Percentiles rank a stretch among this genome's conserved stretches.
phyloP scores from a whole-genome alignment of 2,797 vertebrate species.

The Pipistrellus kuhlii region DNA sequence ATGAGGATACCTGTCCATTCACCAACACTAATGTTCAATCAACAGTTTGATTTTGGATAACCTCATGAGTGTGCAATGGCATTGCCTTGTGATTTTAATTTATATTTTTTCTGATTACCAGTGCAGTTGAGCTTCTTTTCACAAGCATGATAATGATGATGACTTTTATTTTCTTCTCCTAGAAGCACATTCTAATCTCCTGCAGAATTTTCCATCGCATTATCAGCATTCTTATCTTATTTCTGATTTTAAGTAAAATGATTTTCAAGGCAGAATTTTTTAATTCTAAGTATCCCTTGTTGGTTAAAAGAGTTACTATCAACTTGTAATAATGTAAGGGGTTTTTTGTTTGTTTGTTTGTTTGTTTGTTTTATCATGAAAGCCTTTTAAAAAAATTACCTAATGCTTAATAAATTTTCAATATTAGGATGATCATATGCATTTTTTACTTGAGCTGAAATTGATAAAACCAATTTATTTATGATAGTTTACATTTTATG shows the following conservation, averaged over 20 bases:
- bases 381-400: background rate
- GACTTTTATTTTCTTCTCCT: background rate
- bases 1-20: background rate
- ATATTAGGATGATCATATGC: background rate
- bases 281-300: background rate
- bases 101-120: background rate
- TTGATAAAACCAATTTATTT: background rate
- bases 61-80: background rate
- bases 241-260: slow-evolving; percentile 56
- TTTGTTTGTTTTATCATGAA: background rate
- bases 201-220: background rate
- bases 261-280: background rate
- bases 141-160: background rate
- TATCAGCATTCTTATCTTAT: background rate
- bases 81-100: background rate
- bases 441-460: background rate
- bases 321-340: background rate
- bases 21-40: background rate
- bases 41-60: background rate
- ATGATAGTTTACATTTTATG: background rate
- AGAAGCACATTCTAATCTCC: background rate
- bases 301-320: slow-evolving; percentile 80
- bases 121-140: background rate
- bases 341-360: background rate
- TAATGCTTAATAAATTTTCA: background rate